These are phyloP conservation scores for Rambutsinella grinnellia DNA, from an alignment of 2,888 invertebrate genomes.

Conservation along the genomic window DNA sequence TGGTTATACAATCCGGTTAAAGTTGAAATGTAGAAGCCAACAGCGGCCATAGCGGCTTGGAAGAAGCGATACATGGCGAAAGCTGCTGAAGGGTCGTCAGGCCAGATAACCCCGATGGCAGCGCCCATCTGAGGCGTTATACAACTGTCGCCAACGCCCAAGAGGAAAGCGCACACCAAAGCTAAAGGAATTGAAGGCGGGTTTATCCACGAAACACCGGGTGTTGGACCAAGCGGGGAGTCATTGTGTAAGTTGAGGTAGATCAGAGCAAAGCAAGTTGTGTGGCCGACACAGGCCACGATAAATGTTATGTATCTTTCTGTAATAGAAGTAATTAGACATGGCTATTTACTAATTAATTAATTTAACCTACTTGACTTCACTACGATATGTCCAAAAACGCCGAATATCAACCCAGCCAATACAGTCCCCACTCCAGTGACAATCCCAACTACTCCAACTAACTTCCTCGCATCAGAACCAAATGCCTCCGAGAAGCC, in stretches of 20 bases:
- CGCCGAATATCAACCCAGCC: constrained; percentile 92
- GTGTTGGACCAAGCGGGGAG: constrained; percentile 81
- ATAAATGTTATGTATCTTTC: constrained; percentile 88
- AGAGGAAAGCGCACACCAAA: constrained; percentile 87
- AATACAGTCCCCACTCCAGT: constrained; percentile 93
- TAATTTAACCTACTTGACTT: background rate
- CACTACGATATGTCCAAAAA: constrained; percentile 86
- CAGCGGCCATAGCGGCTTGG: constrained; percentile 11
- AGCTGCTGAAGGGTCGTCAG: constrained; percentile 92
- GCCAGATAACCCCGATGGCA: constrained; percentile 88
- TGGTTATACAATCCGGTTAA: constrained; percentile 27
- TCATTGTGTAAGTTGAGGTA: constrained; percentile 89
- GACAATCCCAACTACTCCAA: constrained; percentile 93
- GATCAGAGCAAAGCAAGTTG: constrained; percentile 85
- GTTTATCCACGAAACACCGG: constrained; percentile 68
- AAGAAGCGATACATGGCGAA: constrained; percentile 91
- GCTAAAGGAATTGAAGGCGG: constrained; percentile 71
- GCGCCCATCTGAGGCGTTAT: constrained; percentile 97
- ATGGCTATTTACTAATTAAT: background rate
- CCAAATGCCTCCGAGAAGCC: constrained; percentile 82
- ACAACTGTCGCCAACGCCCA: constrained; percentile 92
- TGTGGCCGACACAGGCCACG: constrained; percentile 86
- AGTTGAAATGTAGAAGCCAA: constrained; percentile 18
- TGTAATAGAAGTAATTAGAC: constrained; percentile 12
- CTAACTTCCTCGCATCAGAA: constrained; percentile 83